A percentile compares a stretch with the other conserved stretches of the same genome.
Evolutionary conservation across 2,888 invertebrate species (phyloP).

Genomic region (Seira ritae): DNA sequence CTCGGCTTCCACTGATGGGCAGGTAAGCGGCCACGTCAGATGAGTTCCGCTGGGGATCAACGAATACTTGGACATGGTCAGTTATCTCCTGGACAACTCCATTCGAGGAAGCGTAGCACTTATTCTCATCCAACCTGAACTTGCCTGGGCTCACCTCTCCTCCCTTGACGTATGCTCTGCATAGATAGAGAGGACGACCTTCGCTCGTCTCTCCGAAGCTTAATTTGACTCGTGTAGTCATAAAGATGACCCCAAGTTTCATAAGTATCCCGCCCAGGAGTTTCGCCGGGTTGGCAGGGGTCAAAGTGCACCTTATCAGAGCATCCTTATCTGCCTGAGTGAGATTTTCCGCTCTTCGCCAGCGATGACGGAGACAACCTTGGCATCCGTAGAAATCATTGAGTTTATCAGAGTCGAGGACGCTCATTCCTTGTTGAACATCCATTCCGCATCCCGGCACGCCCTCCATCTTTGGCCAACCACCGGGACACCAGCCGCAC

Average conservation of each 20-base stretch:
- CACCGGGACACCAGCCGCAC: constrained; percentile 29
- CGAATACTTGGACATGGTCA: constrained; percentile 9
- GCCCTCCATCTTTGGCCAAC: constrained; percentile 1
- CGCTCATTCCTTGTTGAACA: constrained; percentile 25
- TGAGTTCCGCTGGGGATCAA: background rate
- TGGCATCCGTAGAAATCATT: constrained; percentile 34
- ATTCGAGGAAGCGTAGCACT: constrained; percentile 13
- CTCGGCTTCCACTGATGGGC: background rate
- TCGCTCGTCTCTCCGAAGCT: background rate
- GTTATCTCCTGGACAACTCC: background rate
- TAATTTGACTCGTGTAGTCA: constrained; percentile 38
- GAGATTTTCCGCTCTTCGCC: background rate
- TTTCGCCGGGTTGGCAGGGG: background rate
- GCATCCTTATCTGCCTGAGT: background rate
- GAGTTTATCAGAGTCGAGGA: constrained; percentile 37
- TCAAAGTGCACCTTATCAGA: background rate
- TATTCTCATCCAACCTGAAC: background rate
- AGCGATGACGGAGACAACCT: constrained; percentile 32
- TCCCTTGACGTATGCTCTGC: background rate
- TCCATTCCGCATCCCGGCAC: background rate
- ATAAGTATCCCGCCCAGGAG: background rate
- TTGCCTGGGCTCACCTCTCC: constrained; percentile 9
- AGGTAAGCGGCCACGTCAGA: background rate
- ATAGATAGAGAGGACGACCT: background rate
- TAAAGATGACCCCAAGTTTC: background rate